Evolutionary conservation across 2,888 invertebrate genomes (phyloP), one percentile per base, ranked within the genome.

Genomic region (Aromia moschata): DNA sequence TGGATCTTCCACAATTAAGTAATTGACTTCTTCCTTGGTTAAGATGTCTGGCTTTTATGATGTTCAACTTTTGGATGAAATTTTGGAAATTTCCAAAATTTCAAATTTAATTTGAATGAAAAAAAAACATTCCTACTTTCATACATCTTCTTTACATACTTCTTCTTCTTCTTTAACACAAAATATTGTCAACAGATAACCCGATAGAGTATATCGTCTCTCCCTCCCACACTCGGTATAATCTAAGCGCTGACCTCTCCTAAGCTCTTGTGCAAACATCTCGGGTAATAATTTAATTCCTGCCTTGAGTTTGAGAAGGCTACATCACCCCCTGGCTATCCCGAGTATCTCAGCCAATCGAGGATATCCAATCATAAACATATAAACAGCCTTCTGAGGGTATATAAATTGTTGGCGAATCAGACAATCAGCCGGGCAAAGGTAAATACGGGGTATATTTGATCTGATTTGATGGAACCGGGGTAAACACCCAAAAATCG

Each of bases 221-320:
- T 25, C 4, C 25, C 9, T 25, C 5, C 5, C 4, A 3, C 10
- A 7, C 7, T 33, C 33, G 33, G n/a, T 7, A 33, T 11, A 33
- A 7, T 11, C 33, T 56, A 56, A 17, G 25, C 47, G 36, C 47
- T 56, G 49, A 49, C 47, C 44, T 47, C 46, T 52, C 56, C 62
- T 67, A 65, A 70, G 64, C 66, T 52, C 65, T 65, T 70, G 62
- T 56, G 52, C 66, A 70, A 69, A 70, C 68, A 70, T 69, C 70
- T 70, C 67, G 58, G 60, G 57, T 58, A 66, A 62, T 70, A 69
- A 70, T 67, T 68, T 65, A 67, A 70, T 70, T 70, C 69, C 68
- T 67, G 56, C 59, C 61, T 61, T 60, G 60, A 58, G 49, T 58
- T 58, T 65, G 56, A 63, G 60, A 62, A 57, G 61, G 67, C 67